Base-by-base conservation (phyloP, 2,797 vertebrate genomes). In the Danio albolineatus region DNA sequence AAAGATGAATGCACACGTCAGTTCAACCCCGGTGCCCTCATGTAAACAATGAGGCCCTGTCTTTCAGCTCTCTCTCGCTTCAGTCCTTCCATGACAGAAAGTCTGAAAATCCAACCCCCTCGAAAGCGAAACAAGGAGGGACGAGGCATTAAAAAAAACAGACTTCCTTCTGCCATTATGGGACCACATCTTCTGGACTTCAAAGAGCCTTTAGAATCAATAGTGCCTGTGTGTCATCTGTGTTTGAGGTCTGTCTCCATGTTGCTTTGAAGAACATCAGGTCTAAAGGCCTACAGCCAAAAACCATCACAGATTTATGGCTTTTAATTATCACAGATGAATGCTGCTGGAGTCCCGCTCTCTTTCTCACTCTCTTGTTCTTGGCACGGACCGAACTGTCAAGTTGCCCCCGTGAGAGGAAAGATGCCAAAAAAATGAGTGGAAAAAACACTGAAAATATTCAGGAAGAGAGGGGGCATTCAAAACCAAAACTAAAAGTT, bases 281-380 rank as follows among this genome's bases (percentile, higher is more conserved):
- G 51, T 76, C 79, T 66, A 76, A 43, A 48, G 67, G 73, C 51
- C 80, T 64, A 81, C 78, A 82, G 78, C 70, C 79, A 88, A 82
- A 76, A 83, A 81, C 84, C 86, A 85, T 89, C 86, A 87, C 83
- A 87, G 89, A 88, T 91, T 90, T 90, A 89, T 85, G 87, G 89
- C 86, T 91, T 92, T 92, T 92, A 91, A 93, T 93, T 91, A 93
- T 90, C 89, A 83, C 75, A 85, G 89, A 90, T 87, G 85, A 90
- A 90, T 87, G 80, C 85, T 77, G 73, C 73, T 83, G 84, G 21
- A 64, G 60, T 76, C 60, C 74, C n/a, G 70, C 73, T 8, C 41
- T 61, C 28, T 66, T 19, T 62, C 44, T 73, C 76, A 16, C 19
- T 76, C 60, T 48, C 76, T 62, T 80, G 62, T 82, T 82, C 65